Evolutionary conservation across 2,888 invertebrate species (phyloP).

Genomic region (Melanophora roralis): DNA sequence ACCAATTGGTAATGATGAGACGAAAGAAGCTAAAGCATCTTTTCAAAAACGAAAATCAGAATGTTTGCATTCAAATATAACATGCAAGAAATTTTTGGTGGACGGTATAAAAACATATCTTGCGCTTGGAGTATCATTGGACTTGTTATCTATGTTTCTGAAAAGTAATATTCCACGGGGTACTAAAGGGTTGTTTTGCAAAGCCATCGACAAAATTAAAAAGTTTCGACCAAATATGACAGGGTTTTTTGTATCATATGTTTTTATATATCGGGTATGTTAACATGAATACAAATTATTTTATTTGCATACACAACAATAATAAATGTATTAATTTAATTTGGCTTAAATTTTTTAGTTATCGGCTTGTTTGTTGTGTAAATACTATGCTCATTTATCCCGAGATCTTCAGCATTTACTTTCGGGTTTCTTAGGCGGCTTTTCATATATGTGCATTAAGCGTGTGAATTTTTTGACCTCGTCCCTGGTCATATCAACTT

Average conservation of each 20-base stretch:
- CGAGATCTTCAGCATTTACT: conserved; percentile 45
- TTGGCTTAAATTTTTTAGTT: conserved; percentile 29
- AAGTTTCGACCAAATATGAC: conserved; percentile 60
- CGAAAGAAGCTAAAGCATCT: neutral
- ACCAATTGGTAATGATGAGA: neutral
- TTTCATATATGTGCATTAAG: conserved; percentile 46
- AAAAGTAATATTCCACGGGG: conserved; percentile 27
- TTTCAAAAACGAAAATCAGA: neutral
- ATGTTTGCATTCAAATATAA: conserved; percentile 49
- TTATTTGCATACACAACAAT: neutral
- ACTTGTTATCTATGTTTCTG: conserved; percentile 65
- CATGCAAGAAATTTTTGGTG: conserved; percentile 59
- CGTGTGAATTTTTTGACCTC: conserved; percentile 42
- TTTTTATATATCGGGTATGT: conserved; percentile 70
- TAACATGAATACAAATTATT: neutral
- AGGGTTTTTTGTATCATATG: conserved; percentile 68
- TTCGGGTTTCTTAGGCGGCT: conserved; percentile 58
- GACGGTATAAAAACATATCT: conserved; percentile 67
- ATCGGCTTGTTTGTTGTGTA: conserved; percentile 49
- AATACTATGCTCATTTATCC: conserved; percentile 35
- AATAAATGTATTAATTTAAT: neutral
- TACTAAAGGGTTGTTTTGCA: neutral
- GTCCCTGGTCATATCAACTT: conserved; percentile 48
- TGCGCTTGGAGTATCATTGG: conserved; percentile 66
- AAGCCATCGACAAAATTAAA: conserved; percentile 19